Percentiles rank a stretch among this genome's conserved stretches.
Conservation (phyloP, 2,888 invertebrate species). For the Drosophila rellima region DNA sequence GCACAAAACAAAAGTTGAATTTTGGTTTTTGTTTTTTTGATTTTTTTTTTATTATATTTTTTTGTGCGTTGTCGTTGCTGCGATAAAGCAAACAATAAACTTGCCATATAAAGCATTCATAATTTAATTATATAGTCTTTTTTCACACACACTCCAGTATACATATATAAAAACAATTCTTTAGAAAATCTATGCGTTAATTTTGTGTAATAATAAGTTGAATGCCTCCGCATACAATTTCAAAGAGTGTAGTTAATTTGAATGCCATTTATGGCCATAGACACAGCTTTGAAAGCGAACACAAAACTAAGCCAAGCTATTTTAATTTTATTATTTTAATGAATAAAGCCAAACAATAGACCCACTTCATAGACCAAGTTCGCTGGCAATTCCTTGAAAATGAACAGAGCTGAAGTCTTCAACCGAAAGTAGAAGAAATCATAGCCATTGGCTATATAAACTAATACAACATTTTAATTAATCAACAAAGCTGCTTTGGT, state of each 20-base stretch:
- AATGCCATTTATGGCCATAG: conserved; percentile 45
- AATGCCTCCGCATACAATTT: conserved; percentile 48
- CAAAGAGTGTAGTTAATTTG: conserved; percentile 45
- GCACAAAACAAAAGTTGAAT: conserved; percentile 59
- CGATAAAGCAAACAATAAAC: conserved; percentile 71
- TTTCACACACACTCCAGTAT: conserved; percentile 27
- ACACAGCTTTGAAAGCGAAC: conserved; percentile 4
- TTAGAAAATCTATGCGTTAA: conserved; percentile 65
- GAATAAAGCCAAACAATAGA: conserved; percentile 32
- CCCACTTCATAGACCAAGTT: conserved; percentile 20
- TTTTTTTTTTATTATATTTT: conserved; percentile 17
- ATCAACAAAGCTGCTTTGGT: not conserved
- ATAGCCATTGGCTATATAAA: not conserved
- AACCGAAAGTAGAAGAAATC: not conserved
- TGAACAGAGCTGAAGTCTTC: not conserved
- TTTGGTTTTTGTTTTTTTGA: conserved; percentile 9
- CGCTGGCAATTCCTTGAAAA: conserved; percentile 26
- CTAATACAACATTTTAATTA: not conserved
- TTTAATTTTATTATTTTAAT: conserved; percentile 16
- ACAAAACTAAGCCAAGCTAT: conserved; percentile 18
- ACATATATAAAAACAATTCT: conserved; percentile 51
- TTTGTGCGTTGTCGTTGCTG: conserved; percentile 37
- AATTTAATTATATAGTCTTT: conserved; percentile 73
- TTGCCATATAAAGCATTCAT: conserved; percentile 76
- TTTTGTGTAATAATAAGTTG: conserved; percentile 69